Evolutionary conservation across 2,113 vertebrate species (phyloP).

Genomic region (Megatriorchis doriae): DNA sequence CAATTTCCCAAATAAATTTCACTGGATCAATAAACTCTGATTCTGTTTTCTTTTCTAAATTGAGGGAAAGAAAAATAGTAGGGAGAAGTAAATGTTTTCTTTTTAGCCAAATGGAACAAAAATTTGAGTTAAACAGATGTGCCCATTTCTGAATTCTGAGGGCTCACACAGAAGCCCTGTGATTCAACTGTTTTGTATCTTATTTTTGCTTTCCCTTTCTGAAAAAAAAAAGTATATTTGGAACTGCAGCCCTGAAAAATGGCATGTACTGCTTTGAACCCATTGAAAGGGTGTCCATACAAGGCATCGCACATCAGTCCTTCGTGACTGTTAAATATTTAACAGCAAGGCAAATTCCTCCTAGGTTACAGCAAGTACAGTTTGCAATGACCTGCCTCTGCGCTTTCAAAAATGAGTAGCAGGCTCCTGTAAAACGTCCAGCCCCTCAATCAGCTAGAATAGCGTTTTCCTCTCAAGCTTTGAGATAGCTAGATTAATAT

Average conservation of each 20-base stretch:
- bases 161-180: background rate
- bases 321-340: slow-evolving; percentile 45
- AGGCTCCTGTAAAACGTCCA: background rate
- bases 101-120: slow-evolving; percentile 4
- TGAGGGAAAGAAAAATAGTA: slow-evolving; percentile 5
- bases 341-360: slow-evolving; percentile 34
- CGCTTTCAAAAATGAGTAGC: background rate
- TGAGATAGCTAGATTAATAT: background rate
- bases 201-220: background rate
- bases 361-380: slow-evolving; percentile 42
- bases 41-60: slow-evolving; percentile 30
- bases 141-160: background rate
- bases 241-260: slow-evolving; percentile 12
- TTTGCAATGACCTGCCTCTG: slow-evolving; percentile 26
- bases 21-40: slow-evolving; percentile 1
- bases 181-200: background rate
- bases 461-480: background rate
- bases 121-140: background rate
- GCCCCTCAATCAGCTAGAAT: background rate
- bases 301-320: slow-evolving; percentile 1
- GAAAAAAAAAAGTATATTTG: background rate
- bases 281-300: slow-evolving; percentile 11
- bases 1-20: slow-evolving; percentile 44
- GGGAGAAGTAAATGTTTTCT: background rate
- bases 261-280: background rate